phyloP scores from a whole-genome alignment of 2,888 invertebrate species.

The Monoplex corrugatus region DNA sequence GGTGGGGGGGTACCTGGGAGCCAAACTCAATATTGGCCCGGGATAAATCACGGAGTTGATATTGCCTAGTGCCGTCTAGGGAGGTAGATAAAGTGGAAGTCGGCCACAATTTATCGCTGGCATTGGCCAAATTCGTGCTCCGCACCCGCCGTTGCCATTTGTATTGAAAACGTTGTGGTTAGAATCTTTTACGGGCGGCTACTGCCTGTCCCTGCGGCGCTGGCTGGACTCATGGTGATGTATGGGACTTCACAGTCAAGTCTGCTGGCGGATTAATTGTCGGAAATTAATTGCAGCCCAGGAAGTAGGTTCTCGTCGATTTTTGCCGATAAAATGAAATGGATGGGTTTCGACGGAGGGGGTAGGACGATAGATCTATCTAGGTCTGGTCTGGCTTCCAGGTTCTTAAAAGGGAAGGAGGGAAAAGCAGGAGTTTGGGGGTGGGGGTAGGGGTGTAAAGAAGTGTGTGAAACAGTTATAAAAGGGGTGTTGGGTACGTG shows the following conservation, averaged over 20 bases:
- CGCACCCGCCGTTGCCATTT: neutral
- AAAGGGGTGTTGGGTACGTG: too few relatives aligned
- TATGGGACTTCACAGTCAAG: conserved; percentile 4
- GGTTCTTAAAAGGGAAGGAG: too few relatives aligned
- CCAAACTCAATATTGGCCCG: conserved; percentile 41
- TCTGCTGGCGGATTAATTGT: conserved; percentile 28
- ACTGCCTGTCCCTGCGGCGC: neutral
- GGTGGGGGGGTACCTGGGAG: neutral
- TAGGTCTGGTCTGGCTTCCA: neutral
- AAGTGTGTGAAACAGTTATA: too few relatives aligned
- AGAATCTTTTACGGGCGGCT: conserved; percentile 10
- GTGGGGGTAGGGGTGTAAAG: too few relatives aligned
- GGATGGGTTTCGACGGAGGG: neutral
- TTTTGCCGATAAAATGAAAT: conserved; percentile 34
- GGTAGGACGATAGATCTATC: neutral
- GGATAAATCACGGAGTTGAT: conserved; percentile 51
- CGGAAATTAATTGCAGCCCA: conserved; percentile 19
- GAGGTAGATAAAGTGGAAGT: conserved; percentile 37
- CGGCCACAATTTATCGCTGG: conserved; percentile 24
- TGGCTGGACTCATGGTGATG: neutral
- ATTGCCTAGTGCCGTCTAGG: conserved; percentile 39
- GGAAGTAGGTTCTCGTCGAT: neutral
- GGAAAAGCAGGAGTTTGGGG: too few relatives aligned
- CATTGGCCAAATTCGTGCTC: conserved; percentile 3
- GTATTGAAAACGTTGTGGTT: conserved; percentile 12